Base-by-base conservation (phyloP, 2,797 vertebrate species). In the Gymnothorax javanicus region DNA sequence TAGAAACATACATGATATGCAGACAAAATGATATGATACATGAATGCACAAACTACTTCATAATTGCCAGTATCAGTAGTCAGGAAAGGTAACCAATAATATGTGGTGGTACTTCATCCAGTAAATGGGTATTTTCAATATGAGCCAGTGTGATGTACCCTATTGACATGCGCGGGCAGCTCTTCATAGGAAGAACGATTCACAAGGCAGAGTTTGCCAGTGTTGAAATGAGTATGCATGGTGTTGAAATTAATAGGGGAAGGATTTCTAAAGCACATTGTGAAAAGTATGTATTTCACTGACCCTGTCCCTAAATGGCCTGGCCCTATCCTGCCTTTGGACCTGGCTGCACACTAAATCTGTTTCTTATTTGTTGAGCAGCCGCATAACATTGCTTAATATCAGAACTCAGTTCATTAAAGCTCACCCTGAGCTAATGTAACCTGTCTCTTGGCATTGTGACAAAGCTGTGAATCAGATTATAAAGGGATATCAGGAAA, bases 401-500 rank as follows among this genome's bases (percentile, higher is more conserved):
- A 91, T 88, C 87, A 92, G 91, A 90, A 91, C 92, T 92, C 91
- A 90, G 91, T 95, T 94, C 93, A 94, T 95, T 94, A 94, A 91
- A 89, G 89, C 90, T 91, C 87, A 84, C 88, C 89, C 90, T 93
- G 86, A 89, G 92, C 91, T 92, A 92, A 92, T 92, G 91, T 90
- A 89, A 88, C 91, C 84, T 82, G 89, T 91, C 90, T 94, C 91
- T 92, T 96, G 95, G 94, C 94, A 92, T 92, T 89, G 13, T 92
- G 94, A 94, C 93, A 94, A 90, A 93, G 89, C 92, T 87, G 93
- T 93, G 93, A 94, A 94, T 94, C 93, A 94, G 94, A 95, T 95
- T 94, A 95, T 90, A 92, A 93, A 91, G 89, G 89, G 89, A 86
- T 89, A 89, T 90, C 86, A 85, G 88, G 50, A 93, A 94, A 94